Base-by-base conservation (phyloP, 30 jellyfish, hydroid and myxozoan genomes). In the Catostylus mosaicus region DNA sequence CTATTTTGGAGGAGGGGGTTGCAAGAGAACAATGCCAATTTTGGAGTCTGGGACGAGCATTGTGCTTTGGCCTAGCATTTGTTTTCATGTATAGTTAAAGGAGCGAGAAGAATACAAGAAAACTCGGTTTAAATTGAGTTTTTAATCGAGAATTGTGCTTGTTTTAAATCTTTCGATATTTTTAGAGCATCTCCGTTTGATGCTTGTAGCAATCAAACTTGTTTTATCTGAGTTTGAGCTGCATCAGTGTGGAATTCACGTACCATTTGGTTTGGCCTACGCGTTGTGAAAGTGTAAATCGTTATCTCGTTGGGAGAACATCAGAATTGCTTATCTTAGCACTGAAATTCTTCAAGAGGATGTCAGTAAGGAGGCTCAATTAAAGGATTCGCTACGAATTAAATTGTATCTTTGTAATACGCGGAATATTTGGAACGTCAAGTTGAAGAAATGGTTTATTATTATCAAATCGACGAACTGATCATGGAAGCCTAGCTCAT, bases 41-140 rank as follows among this genome's bases (percentile, higher is more conserved):
- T 23, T 2, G 80, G 34, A 46, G 80, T 19, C 80, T 68, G 80
- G 80, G 80, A 22, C 80, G 80, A 68, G 80, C 80, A 68, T 68
- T 68, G 80, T 68, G 31, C 37, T 33, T 65, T 34, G 80, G 80
- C 80, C 80, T 47, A 57, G 68, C 88, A 70, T 43, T 76, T 76
- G 88, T 76, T 76, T 76, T 76, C 88, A 56, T 48, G 59, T 56
- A 35, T 56, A 45, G 77, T 30, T 9, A 30, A 43, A 76, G 78
- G 66, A 54, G 59, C 56, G 18, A 35, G 36, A 61, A n/a, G n/a
- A 61, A 30, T 48, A 3, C 24, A 16, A 3, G 63, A 48, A 16
- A 48, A 48, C 20, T 23, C 63, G 63, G 20, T 48, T 48, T 48
- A 2, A 48, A 48, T 40, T 9, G 63, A 48, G 63, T 9, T 48